Conservation (phyloP, 2,113 vertebrate genomes). For the Psammodynastes pulverulentus region DNA sequence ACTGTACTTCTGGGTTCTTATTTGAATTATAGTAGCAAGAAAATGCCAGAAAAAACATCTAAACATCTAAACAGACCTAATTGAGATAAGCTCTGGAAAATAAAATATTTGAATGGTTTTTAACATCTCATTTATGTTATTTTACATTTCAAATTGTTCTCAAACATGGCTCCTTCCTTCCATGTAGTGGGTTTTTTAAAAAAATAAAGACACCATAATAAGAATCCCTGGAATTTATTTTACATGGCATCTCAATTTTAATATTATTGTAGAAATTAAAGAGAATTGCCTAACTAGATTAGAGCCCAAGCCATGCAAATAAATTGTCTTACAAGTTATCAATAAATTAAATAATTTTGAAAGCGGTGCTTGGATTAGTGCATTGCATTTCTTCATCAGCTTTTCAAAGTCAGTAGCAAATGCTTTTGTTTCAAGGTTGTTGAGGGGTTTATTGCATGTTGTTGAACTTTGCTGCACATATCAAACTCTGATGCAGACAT, state of each 20-base stretch:
- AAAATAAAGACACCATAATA: background rate
- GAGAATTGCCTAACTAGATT: background rate
- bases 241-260: background rate
- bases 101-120: background rate
- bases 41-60: background rate
- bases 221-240: background rate
- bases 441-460: background rate
- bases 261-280: background rate
- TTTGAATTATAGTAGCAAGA: background rate
- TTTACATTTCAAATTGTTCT: background rate
- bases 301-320: background rate
- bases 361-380: background rate
- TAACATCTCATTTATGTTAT: background rate
- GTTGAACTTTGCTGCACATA: background rate
- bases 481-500: conserved; percentile 9
- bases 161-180: background rate
- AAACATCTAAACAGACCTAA: background rate
- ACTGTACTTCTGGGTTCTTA: background rate
- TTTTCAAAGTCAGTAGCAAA: conserved; percentile 1
- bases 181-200: background rate
- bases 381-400: background rate
- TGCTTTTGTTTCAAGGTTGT: conserved; percentile 2
- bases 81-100: background rate
- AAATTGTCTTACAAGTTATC: background rate
- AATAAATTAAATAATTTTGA: conserved; percentile 6